Conservation (phyloP, 2,888 invertebrate genomes). For the Argynnis bischoffii region DNA sequence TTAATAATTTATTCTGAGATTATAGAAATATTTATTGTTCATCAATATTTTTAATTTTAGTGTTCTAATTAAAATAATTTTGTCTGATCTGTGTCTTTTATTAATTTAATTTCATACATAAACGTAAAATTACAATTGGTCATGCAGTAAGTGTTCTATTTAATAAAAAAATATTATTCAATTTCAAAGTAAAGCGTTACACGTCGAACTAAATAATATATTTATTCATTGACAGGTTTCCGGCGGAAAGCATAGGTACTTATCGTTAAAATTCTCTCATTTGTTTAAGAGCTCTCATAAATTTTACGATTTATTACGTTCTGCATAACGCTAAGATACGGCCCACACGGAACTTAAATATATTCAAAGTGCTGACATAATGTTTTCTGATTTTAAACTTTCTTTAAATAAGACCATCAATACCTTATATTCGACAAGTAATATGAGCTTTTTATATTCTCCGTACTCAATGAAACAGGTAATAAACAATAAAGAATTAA, state of each 20-base stretch:
- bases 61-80: too few species aligned
- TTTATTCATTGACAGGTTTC: constrained; percentile 16
- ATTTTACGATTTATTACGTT: constrained; percentile 25
- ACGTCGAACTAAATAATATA: neutral
- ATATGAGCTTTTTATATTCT: too few species aligned
- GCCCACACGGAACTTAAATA: constrained; percentile 11
- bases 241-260: constrained; percentile 20
- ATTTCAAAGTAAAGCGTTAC: neutral
- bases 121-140: too few species aligned
- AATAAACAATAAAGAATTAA: too few species aligned
- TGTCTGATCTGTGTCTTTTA: too few species aligned
- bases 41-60: too few species aligned
- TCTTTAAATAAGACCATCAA: neutral
- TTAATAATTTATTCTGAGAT: too few species aligned
- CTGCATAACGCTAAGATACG: constrained; percentile 4
- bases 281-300: constrained; percentile 25
- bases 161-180: too few species aligned
- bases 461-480: neutral
- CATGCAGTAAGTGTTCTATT: too few species aligned
- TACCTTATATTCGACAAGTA: too few species aligned
- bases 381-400: neutral
- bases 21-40: too few species aligned
- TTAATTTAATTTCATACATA: too few species aligned
- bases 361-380: constrained; percentile 13
- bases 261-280: constrained; percentile 22